Conservation (phyloP, 2,113 vertebrate species). For the Macrotis lagotis region DNA sequence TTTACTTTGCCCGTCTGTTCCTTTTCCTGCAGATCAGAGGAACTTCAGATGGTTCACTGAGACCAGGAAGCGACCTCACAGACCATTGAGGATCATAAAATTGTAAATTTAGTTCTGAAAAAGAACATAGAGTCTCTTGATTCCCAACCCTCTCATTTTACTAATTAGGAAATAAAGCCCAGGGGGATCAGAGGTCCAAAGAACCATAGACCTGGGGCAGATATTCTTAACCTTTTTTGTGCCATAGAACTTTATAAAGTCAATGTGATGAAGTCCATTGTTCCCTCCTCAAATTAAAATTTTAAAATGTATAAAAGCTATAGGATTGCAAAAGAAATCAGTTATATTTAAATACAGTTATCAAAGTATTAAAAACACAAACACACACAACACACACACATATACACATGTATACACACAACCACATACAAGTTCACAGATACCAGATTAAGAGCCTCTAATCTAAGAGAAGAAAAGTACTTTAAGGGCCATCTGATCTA, state of each 20-base stretch:
- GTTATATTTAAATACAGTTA: background rate
- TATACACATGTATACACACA: too few relatives aligned
- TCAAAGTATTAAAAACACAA: background rate
- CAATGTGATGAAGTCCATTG: background rate
- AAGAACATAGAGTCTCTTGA: background rate
- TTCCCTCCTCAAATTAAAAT: background rate
- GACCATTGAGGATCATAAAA: background rate
- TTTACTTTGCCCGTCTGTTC: background rate
- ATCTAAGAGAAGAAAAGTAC: background rate
- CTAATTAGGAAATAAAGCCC: background rate
- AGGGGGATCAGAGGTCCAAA: background rate
- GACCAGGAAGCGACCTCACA: background rate
- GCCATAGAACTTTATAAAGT: background rate
- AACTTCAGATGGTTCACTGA: background rate
- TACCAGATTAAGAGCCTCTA: background rate
- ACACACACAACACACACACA: background rate
- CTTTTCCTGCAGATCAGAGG: background rate
- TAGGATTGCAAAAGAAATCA: background rate
- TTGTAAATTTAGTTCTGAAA: background rate
- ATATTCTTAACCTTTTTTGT: background rate
- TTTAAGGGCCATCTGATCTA: background rate
- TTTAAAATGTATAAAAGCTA: background rate
- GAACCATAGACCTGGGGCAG: background rate
- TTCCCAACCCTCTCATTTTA: background rate
- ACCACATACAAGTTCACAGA: background rate